Evolutionary conservation across 2,888 invertebrate species (phyloP), one percentile per base, ranked within the genome.

Genomic region (Melieria picta): DNA sequence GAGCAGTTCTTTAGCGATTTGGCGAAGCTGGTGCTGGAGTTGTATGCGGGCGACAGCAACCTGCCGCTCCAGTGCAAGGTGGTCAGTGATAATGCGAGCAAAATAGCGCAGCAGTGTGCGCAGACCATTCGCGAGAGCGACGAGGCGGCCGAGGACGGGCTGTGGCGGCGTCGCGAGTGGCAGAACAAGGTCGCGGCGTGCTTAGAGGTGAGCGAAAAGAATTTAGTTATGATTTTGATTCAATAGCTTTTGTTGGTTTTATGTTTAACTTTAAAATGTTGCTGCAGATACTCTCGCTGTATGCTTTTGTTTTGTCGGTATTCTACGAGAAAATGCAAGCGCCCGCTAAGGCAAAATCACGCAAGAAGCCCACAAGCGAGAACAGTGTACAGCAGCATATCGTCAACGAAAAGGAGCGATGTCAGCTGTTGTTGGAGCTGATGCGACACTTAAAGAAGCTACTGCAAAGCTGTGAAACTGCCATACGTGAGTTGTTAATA

Each of bases 131-230:
- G 84, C 11, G 83, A 85, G 42, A 86, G 87, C 74, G 86, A 88
- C 75, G 87, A 88, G 65, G 83, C 84, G 11, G 80, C 77, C 9
- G 81, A 85, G 65, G 87, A 88, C 78, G 85, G 84, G 7, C 80
- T 86, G 10, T 90, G 89, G 89, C 78, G 80, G 42, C 83, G 89
- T 69, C 83, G 90, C 11, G 88, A 88, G 47, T 84, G 88, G 5
- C 87, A 91, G 76, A 91, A 90, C 79, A 85, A 86, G 48, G 86
- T 90, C 50, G 89, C 90, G 16, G 90, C 90, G 80, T 89, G 89
- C 79, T 85, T 91, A 73, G 92, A 93, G 89, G 92, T 92, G 68
- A 79, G 86, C 80, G 58, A 42, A 10, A 43, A 61, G 43, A 13
- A 56, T 16, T 3, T 30, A 46, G 11, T 11, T 45, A 42, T 61